Evolutionary conservation across 2,113 vertebrate species (phyloP).

Genomic region (Chamaea fasciata): DNA sequence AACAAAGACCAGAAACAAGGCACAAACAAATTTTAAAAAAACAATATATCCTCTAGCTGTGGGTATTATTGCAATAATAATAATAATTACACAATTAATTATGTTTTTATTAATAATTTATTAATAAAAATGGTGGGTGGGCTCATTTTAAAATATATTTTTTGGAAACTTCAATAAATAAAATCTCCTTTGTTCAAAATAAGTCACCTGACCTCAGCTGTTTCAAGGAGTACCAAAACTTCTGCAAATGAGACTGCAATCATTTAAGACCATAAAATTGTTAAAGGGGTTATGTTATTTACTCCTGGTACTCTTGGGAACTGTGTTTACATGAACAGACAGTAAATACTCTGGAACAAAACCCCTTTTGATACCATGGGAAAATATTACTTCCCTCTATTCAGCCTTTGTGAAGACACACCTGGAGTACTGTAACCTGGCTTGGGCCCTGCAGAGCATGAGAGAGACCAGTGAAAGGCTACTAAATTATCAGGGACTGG

Average conservation of each 20-base stretch:
- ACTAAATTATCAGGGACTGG: neutral
- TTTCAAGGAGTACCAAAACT: neutral
- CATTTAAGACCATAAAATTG: neutral
- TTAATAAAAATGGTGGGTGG: no score
- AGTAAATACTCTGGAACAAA: neutral
- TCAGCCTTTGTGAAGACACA: neutral
- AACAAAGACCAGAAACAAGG: neutral
- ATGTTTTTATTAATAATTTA: no score
- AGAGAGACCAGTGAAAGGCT: neutral
- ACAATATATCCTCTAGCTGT: neutral
- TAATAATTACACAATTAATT: no score
- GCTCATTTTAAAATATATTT: neutral
- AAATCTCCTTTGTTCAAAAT: neutral
- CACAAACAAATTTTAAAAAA: neutral
- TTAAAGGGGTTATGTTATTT: neutral
- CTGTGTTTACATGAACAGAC: neutral
- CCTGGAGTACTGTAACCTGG: neutral
- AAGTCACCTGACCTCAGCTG: neutral
- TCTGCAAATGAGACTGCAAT: neutral
- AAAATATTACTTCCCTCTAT: neutral
- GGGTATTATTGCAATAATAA: neutral
- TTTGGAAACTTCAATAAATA: neutral
- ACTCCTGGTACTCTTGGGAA: neutral
- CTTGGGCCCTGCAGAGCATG: neutral
- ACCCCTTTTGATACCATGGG: neutral